A percentile compares a stretch with the other conserved stretches of the same genome.
These are phyloP conservation scores for Drosophila teissieri DNA, from an alignment of 1,140 invertebrate species.

Conservation along the genomic window DNA sequence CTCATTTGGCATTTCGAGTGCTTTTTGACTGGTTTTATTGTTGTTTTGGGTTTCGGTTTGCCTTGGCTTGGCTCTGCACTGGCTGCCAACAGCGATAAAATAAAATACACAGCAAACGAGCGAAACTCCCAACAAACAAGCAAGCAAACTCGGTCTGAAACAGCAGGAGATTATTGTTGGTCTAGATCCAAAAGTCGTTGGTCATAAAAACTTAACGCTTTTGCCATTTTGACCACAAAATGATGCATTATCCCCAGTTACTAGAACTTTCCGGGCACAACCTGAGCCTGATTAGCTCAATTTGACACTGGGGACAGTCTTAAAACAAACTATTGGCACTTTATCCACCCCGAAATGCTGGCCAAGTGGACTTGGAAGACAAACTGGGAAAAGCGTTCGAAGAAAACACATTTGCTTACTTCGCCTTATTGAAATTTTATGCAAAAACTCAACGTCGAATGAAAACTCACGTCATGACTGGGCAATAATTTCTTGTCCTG, in stretches of 20 bases:
- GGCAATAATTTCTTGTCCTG: slow-evolving; percentile 76
- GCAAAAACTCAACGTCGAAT: slow-evolving; percentile 62
- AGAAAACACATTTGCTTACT: slow-evolving; percentile 61
- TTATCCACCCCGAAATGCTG: slow-evolving; percentile 4
- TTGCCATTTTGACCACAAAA: slow-evolving; percentile 82
- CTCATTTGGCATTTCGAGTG: slow-evolving; percentile 82
- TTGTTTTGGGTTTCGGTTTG: slow-evolving; percentile 59
- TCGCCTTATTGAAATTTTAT: slow-evolving; percentile 69
- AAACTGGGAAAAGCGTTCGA: slow-evolving; percentile 28
- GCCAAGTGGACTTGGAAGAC: neutral
- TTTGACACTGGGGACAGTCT: slow-evolving; percentile 43
- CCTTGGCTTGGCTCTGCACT: slow-evolving; percentile 17
- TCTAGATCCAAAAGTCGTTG: slow-evolving; percentile 78
- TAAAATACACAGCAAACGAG: slow-evolving; percentile 81
- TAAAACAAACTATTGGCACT: slow-evolving; percentile 64
- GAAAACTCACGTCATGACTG: slow-evolving; percentile 78
- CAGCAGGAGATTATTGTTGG: slow-evolving; percentile 66
- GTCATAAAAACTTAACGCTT: slow-evolving; percentile 80
- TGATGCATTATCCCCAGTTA: slow-evolving; percentile 69
- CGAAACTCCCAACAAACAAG: slow-evolving; percentile 46
- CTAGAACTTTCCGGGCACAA: slow-evolving; percentile 13
- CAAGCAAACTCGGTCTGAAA: slow-evolving; percentile 25
- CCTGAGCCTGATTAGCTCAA: slow-evolving; percentile 51
- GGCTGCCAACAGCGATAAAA: slow-evolving; percentile 79
- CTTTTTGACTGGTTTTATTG: slow-evolving; percentile 82